Base-by-base conservation (phyloP, 2,113 vertebrate genomes). In the Corythornis cristatus region DNA sequence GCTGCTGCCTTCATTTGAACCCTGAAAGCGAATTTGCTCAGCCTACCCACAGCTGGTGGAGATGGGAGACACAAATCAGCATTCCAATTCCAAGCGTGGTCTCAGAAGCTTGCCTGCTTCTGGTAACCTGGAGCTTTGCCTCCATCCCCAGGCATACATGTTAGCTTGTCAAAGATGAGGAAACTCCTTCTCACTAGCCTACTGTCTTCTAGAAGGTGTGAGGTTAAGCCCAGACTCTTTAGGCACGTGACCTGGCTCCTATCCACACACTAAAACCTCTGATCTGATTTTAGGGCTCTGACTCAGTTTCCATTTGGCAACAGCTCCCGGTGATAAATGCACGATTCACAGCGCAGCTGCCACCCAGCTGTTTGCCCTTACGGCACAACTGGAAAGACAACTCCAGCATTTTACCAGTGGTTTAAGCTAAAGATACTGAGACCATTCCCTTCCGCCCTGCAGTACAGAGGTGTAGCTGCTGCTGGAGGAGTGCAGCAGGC, bases 271-370 rank as follows among this genome's bases (percentile, higher is more conserved):
- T 87, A 20, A 83, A 92, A 23, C 48, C 29, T 89, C 91, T 56
- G 84, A 43, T 62, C 20, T 64, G 90, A 46, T 58, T 85, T 83
- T 77, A 86, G 82, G 67, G 58, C 84, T 89, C 74, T 93, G 87
- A 94, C 79, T 95, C 92, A 86, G 67, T 89, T 91, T 94, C 51
- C 28, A 40, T 93, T 89, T 74, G 71, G 71, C 75, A 93, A 29
- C 54, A 77, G 25, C 42, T 80, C 29, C 40, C 46, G 21, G 46
- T 58, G 33, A 50, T 40, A 78, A 89, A 66, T 22, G 35, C 68
- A 25, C 0, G 0, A 16, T 23, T 80, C 0, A 0, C 73, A 80
- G 60, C 0, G 3, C 75, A 86, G 85, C 46, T 93, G 28, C 71
- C 75, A 54, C 56, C 75, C 62, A 62, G 67, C 53, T 89, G 18